phyloP scores from a whole-genome alignment of 2,797 vertebrate species.

The Coranthus polyacanthus region DNA sequence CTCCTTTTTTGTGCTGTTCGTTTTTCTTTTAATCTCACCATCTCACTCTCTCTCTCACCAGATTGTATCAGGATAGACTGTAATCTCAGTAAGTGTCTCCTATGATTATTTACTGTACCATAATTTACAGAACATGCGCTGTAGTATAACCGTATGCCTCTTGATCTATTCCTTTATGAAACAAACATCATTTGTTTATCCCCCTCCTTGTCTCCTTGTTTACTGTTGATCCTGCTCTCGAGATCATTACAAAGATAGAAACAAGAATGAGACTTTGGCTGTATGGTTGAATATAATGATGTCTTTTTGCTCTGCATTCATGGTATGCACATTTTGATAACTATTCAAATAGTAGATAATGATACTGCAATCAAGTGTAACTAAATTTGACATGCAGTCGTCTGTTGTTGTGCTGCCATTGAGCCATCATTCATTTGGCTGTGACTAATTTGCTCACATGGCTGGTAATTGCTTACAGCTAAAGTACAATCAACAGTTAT shows the following conservation, averaged over 20 bases:
- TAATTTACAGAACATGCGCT: constrained; percentile 73
- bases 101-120: constrained; percentile 81
- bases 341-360: constrained; percentile 43
- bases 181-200: constrained; percentile 43
- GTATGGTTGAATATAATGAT: constrained; percentile 35
- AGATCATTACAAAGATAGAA: constrained; percentile 52
- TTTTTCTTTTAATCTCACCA: constrained; percentile 88
- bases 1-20: constrained; percentile 78
- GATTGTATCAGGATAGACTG: constrained; percentile 99
- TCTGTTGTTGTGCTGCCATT: constrained; percentile 28
- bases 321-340: constrained; percentile 28
- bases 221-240: constrained; percentile 33
- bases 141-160: constrained; percentile 58
- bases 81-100: constrained; percentile 96
- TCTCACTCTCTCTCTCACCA: constrained; percentile 94
- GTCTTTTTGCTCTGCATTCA: constrained; percentile 24
- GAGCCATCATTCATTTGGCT: constrained; percentile 50
- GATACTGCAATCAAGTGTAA: constrained; percentile 44
- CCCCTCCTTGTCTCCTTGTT: constrained; percentile 34
- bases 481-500: constrained; percentile 49
- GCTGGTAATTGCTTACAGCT: constrained; percentile 50
- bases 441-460: constrained; percentile 44
- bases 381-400: constrained; percentile 39
- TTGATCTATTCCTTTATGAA: constrained; percentile 52
- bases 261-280: constrained; percentile 21